phyloP scores from a whole-genome alignment of 2,888 invertebrate genomes.

The Caenorhabditis uteleia region DNA sequence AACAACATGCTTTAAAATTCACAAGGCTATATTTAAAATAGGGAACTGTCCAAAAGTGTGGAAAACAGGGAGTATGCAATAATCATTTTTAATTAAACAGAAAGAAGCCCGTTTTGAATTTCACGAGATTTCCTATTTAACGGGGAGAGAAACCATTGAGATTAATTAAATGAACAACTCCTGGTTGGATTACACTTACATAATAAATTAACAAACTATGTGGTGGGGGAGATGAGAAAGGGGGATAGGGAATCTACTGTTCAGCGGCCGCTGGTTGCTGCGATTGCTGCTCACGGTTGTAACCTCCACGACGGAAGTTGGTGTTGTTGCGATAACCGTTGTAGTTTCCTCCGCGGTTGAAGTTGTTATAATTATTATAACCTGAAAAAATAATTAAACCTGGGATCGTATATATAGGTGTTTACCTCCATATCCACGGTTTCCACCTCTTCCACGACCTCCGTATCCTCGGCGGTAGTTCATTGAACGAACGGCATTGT shows the following conservation, averaged over 20 bases:
- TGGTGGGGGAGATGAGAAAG: constrained; percentile 1
- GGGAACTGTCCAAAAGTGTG: neutral
- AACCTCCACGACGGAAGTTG: constrained; percentile 31
- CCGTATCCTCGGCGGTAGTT: constrained; percentile 55
- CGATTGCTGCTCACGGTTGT: constrained; percentile 16
- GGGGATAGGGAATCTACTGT: constrained; percentile 2
- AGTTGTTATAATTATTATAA: constrained; percentile 36
- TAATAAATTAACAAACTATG: constrained; percentile 40
- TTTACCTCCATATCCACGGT: constrained; percentile 43
- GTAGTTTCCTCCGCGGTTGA: constrained; percentile 18
- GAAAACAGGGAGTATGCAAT: constrained; percentile 16
- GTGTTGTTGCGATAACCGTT: constrained; percentile 38
- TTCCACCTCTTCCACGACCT: constrained; percentile 44
- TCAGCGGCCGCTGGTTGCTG: constrained; percentile 14
- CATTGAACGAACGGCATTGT: constrained; percentile 62
- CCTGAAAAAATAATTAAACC: constrained; percentile 15
- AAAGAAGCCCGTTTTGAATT: constrained; percentile 39
- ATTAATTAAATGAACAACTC: constrained; percentile 14
- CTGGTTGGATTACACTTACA: constrained; percentile 18
- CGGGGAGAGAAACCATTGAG: constrained; percentile 25
- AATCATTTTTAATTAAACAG: constrained; percentile 41
- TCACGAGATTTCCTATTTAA: constrained; percentile 36
- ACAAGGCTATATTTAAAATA: constrained; percentile 20
- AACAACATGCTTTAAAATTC: constrained; percentile 45
- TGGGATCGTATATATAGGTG: neutral